Evolutionary conservation across 2,888 invertebrate genomes (phyloP).

Genomic region (Pristionchus arcanus): DNA sequence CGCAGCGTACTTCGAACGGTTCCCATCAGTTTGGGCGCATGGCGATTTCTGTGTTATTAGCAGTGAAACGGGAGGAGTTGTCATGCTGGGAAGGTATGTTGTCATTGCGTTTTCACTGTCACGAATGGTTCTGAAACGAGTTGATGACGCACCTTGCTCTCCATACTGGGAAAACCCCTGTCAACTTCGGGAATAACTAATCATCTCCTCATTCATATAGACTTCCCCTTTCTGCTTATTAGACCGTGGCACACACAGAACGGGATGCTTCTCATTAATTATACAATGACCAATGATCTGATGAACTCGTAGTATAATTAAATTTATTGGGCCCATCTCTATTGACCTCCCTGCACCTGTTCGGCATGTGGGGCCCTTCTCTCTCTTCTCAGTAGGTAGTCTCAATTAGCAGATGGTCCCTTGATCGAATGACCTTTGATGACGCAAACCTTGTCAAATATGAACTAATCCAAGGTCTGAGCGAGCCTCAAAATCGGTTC

Average conservation of each 20-base stretch:
- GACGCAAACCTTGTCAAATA: not conserved
- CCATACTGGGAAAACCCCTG: not conserved
- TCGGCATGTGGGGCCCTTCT: not conserved
- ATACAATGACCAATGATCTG: not conserved
- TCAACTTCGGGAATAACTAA: not conserved
- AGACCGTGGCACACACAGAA: not conserved
- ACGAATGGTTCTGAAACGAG: conserved; percentile 71
- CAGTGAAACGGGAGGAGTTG: conserved; percentile 82
- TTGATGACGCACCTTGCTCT: not conserved
- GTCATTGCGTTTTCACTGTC: not conserved
- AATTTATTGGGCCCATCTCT: not conserved
- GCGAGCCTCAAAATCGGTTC: not conserved
- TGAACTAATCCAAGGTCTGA: not conserved
- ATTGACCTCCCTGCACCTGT: conserved; percentile 40
- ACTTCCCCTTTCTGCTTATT: not conserved
- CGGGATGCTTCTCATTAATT: not conserved
- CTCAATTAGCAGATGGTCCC: not conserved
- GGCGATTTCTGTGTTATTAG: conserved; percentile 83
- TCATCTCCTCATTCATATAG: not conserved
- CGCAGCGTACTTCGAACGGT: conserved; percentile 68
- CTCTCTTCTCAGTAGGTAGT: not conserved
- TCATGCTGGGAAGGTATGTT: conserved; percentile 82
- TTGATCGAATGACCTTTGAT: conserved; percentile 3
- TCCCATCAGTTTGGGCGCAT: conserved; percentile 83
- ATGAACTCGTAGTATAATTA: not conserved